These are phyloP conservation scores for Bufotes viridis DNA, from an alignment of 2,797 vertebrate genomes.

Conservation along the genomic window DNA sequence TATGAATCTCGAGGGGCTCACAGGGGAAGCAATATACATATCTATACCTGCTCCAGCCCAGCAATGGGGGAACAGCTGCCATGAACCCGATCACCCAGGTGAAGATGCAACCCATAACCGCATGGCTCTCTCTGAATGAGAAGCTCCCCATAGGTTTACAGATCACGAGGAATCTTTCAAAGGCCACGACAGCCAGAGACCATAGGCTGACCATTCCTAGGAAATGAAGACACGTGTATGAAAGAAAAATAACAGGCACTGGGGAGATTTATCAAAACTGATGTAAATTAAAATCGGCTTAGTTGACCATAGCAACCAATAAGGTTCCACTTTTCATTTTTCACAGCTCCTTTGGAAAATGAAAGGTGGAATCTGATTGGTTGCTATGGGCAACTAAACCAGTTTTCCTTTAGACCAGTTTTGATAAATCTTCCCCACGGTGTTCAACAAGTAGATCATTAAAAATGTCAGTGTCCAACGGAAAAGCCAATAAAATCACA, in stretches of 20 bases:
- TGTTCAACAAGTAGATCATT: not conserved
- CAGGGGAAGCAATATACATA: not conserved
- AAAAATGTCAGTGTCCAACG: not conserved
- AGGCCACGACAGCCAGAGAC: slow-evolving; percentile 79
- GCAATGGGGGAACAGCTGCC: slow-evolving; percentile 73
- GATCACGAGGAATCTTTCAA: slow-evolving; percentile 80
- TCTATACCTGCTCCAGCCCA: slow-evolving; percentile 80
- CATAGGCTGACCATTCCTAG: slow-evolving; percentile 81
- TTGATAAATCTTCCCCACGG: too few species aligned
- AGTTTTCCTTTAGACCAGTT: too few species aligned
- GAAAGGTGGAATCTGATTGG: too few species aligned
- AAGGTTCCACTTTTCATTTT: too few species aligned
- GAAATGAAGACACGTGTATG: not conserved
- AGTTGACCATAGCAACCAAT: too few species aligned
- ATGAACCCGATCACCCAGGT: slow-evolving; percentile 73
- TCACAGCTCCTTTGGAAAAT: too few species aligned
- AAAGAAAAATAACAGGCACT: not conserved
- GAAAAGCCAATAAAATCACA: not conserved
- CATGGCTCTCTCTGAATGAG: slow-evolving; percentile 74
- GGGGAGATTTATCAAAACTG: too few species aligned
- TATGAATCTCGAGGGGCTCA: not conserved
- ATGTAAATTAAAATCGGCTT: too few species aligned
- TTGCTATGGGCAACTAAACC: too few species aligned
- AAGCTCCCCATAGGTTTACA: slow-evolving; percentile 81
- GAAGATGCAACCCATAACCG: slow-evolving; percentile 72